phyloP scores from a whole-genome alignment of 2,888 invertebrate genomes.

The Shargacucullia verbasci region DNA sequence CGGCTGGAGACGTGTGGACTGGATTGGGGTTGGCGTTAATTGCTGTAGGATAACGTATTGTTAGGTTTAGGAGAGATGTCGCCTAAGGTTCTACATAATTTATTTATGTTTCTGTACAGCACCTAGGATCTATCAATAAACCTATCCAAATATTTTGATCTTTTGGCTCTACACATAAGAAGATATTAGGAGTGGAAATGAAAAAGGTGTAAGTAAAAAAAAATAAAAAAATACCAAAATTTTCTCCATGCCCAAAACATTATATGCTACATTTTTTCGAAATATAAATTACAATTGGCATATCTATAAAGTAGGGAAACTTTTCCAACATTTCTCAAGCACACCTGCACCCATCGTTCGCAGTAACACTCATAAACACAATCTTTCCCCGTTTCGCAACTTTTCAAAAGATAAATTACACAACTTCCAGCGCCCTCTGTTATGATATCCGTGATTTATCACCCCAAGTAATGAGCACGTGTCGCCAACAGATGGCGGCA shows the following conservation, averaged over 20 bases:
- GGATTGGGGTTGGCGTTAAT: conserved; percentile 37
- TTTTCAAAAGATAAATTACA: conserved; percentile 73
- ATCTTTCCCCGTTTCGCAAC: conserved; percentile 69
- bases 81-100: conserved; percentile 6
- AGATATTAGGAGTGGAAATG: too few species aligned
- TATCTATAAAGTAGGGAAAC: conserved; percentile 35
- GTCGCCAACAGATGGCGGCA: conserved; percentile 79
- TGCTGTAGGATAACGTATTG: conserved; percentile 24
- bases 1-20: conserved; percentile 34
- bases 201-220: too few species aligned
- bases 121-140: too few species aligned
- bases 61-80: conserved; percentile 2
- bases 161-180: too few species aligned
- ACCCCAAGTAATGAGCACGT: conserved; percentile 73
- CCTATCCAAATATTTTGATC: too few species aligned
- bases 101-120: not conserved
- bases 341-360: conserved; percentile 54
- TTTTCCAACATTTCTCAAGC: conserved; percentile 44
- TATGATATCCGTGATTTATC: conserved; percentile 80
- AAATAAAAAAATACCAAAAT: too few species aligned
- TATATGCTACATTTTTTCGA: conserved; percentile 1
- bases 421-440: conserved; percentile 82
- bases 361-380: conserved; percentile 74
- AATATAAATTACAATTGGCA: conserved; percentile 11
- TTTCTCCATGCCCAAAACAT: not conserved